A percentile compares a stretch with the other conserved stretches of the same genome.
Evolutionary conservation across 1,140 invertebrate genomes (phyloP).

Genomic region (Sarcophaga peregrina): DNA sequence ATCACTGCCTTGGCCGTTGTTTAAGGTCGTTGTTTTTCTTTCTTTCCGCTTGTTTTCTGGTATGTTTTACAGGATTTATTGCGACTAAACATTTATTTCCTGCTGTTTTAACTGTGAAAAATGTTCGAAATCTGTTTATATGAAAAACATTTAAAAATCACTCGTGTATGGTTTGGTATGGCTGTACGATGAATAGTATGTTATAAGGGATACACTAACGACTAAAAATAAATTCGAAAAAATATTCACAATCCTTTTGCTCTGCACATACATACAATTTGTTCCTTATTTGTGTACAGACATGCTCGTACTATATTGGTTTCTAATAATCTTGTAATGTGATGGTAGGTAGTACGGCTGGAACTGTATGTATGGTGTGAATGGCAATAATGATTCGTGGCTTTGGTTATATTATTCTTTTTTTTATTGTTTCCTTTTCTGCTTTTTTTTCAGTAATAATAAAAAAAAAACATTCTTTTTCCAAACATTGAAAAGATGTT

Average conservation of each 20-base stretch:
- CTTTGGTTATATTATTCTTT: neutral
- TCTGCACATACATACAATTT: neutral
- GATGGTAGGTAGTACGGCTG: neutral
- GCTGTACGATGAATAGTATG: neutral
- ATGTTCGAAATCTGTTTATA: constrained; percentile 25
- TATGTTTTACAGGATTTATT: constrained; percentile 38
- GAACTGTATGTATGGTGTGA: neutral
- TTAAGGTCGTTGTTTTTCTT: neutral
- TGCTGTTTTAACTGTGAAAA: constrained; percentile 40
- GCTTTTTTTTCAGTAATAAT: neutral
- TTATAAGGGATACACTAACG: neutral
- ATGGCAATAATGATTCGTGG: neutral
- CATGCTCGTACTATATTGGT: neutral
- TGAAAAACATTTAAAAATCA: neutral
- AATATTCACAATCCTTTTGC: constrained; percentile 4
- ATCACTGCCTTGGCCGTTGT: neutral
- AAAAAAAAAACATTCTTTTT: too few species aligned
- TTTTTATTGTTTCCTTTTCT: constrained; percentile 24
- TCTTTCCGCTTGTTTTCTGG: constrained; percentile 6
- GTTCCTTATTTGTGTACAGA: constrained; percentile 8
- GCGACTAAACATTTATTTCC: constrained; percentile 34
- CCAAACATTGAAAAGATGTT: constrained; percentile 37
- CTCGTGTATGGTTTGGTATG: neutral
- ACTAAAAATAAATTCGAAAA: neutral
- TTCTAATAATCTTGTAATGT: too few species aligned